Evolutionary conservation across 2,888 invertebrate genomes (phyloP).

Genomic region (Acanthopleura granulata): DNA sequence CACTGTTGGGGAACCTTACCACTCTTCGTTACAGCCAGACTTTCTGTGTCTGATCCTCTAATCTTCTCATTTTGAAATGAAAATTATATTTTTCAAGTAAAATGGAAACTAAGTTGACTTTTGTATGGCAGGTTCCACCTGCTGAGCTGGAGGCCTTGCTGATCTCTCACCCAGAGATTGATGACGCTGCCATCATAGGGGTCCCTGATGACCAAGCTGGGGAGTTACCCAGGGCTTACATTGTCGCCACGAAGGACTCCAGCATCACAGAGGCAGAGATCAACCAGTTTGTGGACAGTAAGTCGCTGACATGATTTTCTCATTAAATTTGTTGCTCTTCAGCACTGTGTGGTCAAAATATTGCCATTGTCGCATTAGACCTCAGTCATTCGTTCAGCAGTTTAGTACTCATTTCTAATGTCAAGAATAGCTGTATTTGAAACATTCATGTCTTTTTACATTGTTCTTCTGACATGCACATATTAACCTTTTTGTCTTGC

Average conservation of each 20-base stretch:
- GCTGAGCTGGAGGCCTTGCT: slow-evolving; percentile 88
- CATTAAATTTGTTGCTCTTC: too few relatives aligned
- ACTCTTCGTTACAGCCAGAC: too few relatives aligned
- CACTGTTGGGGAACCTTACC: too few relatives aligned
- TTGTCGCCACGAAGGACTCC: slow-evolving; percentile 74
- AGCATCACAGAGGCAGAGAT: slow-evolving; percentile 74
- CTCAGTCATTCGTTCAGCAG: too few relatives aligned
- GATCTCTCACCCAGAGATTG: slow-evolving; percentile 79
- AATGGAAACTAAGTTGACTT: neutral
- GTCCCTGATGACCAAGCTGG: slow-evolving; percentile 73
- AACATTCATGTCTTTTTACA: too few relatives aligned
- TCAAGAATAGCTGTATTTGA: too few relatives aligned
- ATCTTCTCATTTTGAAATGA: too few relatives aligned
- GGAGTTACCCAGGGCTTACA: slow-evolving; percentile 82
- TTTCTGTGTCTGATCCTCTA: too few relatives aligned
- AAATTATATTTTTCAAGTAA: too few relatives aligned
- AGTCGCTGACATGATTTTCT: neutral
- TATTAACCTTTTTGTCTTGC: neutral
- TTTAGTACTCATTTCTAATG: too few relatives aligned
- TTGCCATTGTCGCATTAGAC: too few relatives aligned
- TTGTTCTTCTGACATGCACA: neutral
- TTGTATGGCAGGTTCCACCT: slow-evolving; percentile 79
- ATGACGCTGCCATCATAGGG: slow-evolving; percentile 87
- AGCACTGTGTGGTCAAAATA: too few relatives aligned
- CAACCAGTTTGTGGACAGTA: slow-evolving; percentile 42